A percentile compares a stretch with the other conserved stretches of the same genome.
Evolutionary conservation across 2,888 invertebrate species (phyloP).

Genomic region (Drosophila setosimentum): DNA sequence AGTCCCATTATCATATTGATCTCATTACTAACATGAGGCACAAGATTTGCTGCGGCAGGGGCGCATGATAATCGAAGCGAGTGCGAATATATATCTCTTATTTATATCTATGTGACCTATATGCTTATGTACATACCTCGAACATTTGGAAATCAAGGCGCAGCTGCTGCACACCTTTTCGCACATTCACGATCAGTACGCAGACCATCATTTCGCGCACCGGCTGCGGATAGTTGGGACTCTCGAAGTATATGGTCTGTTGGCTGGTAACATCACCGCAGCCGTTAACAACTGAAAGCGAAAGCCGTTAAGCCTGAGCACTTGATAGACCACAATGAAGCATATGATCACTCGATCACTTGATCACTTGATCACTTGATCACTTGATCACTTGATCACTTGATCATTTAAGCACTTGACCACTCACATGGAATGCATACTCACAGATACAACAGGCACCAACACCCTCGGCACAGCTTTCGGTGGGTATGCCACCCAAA

Average conservation of each 20-base stretch:
- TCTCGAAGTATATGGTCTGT: constrained; percentile 90
- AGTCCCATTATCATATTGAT: neutral
- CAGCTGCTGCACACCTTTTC: constrained; percentile 88
- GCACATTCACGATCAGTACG: constrained; percentile 87
- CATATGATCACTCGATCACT: constrained; percentile 11
- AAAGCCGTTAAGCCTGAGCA: constrained; percentile 12
- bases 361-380: neutral
- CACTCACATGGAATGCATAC: constrained; percentile 69
- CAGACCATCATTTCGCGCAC: constrained; percentile 88
- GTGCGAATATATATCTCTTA: neutral
- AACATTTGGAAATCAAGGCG: constrained; percentile 89
- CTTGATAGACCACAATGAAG: constrained; percentile 2
- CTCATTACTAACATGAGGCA: neutral
- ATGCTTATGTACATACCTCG: constrained; percentile 86
- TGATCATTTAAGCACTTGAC: neutral
- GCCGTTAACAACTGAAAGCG: constrained; percentile 87
- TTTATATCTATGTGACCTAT: neutral
- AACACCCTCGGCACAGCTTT: constrained; percentile 90
- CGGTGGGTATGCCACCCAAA: constrained; percentile 88
- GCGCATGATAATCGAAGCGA: neutral
- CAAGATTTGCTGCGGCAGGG: neutral
- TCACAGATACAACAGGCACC: constrained; percentile 92
- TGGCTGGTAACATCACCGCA: constrained; percentile 89
- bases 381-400: neutral
- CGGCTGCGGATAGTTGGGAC: constrained; percentile 89